These are phyloP conservation scores for Vombatus ursinus DNA, from an alignment of 2,113 vertebrate genomes.

Conservation along the genomic window DNA sequence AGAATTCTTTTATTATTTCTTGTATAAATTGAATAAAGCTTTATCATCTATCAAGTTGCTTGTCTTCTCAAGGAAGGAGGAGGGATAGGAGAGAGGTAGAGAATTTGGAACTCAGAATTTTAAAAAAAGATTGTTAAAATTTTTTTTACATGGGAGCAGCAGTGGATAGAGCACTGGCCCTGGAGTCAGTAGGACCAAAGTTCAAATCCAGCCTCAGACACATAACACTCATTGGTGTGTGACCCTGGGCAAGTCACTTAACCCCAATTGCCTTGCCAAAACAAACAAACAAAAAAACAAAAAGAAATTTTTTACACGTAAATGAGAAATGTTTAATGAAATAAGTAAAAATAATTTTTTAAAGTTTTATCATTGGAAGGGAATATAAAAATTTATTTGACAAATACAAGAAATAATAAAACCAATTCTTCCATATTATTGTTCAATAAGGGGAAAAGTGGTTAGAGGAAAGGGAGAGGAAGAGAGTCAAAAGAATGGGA, in stretches of 20 bases:
- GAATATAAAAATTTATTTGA: too few relatives aligned
- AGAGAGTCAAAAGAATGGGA: neutral
- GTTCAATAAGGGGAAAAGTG: neutral
- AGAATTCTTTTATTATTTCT: neutral
- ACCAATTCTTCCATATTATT: neutral
- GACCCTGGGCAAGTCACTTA: too few relatives aligned
- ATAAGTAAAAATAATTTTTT: neutral
- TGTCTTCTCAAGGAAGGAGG: neutral
- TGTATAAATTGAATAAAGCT: neutral
- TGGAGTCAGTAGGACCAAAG: too few relatives aligned
- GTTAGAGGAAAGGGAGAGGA: neutral
- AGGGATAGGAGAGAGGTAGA: neutral
- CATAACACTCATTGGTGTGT: too few relatives aligned
- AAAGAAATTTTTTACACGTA: neutral
- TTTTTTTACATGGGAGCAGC: neutral
- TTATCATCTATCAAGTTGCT: neutral
- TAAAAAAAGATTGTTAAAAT: neutral
- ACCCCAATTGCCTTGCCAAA: too few relatives aligned
- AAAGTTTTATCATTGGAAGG: neutral
- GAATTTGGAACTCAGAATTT: neutral
- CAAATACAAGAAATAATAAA: too few relatives aligned
- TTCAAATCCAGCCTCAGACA: too few relatives aligned
- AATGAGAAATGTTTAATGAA: neutral
- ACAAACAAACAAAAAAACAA: too few relatives aligned
- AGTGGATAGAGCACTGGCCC: too few relatives aligned